phyloP scores from a whole-genome alignment of 2,888 invertebrate genomes.

The Drosophila tripunctata region DNA sequence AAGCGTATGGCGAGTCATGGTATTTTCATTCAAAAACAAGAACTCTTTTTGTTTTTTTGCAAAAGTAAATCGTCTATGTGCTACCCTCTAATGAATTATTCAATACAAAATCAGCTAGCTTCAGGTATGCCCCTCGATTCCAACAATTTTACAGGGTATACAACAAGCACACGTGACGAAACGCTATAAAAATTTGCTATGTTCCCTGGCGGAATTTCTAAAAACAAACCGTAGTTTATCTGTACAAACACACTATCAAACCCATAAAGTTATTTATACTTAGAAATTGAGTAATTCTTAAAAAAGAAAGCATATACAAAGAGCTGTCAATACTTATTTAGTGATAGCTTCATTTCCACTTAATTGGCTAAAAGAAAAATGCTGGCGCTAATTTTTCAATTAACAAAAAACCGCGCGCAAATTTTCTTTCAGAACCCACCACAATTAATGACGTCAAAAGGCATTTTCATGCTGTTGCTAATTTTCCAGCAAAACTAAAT shows the following conservation, averaged over 20 bases:
- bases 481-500: too few relatives aligned
- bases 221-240: conserved; percentile 16
- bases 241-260: conserved; percentile 28
- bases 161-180: conserved; percentile 29
- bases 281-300: conserved; percentile 15
- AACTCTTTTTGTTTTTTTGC: not conserved
- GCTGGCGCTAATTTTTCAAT: conserved; percentile 20
- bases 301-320: not conserved
- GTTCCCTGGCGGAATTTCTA: conserved; percentile 28
- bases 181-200: conserved; percentile 17
- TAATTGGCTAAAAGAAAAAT: conserved; percentile 11
- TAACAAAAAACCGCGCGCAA: conserved; percentile 9
- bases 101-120: not conserved
- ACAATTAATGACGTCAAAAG: conserved; percentile 55
- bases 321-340: conserved; percentile 7
- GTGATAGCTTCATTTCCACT: not conserved
- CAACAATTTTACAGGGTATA: conserved; percentile 11
- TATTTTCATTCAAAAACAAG: conserved; percentile 59
- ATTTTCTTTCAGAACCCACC: conserved; percentile 10
- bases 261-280: conserved; percentile 7
- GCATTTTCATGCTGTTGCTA: conserved; percentile 40
- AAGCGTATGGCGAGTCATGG: conserved; percentile 51
- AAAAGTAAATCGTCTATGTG: not conserved
- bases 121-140: not conserved
- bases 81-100: conserved; percentile 5